phyloP scores from a whole-genome alignment of 2,888 invertebrate species.

The Phrixothrix hirtus region DNA sequence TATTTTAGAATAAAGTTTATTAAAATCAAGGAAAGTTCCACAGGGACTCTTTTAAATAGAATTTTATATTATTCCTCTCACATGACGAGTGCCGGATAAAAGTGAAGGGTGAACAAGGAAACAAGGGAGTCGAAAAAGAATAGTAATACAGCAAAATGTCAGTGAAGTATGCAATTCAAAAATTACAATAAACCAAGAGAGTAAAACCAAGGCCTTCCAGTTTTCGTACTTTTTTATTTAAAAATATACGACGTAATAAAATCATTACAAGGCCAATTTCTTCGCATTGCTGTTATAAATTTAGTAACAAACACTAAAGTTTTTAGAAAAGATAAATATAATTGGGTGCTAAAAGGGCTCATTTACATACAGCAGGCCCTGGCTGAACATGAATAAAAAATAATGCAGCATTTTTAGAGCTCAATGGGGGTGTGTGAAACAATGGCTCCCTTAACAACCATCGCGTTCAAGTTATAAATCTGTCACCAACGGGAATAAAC shows the following conservation, averaged over 20 bases:
- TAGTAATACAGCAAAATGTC: constrained; percentile 25
- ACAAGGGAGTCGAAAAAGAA: constrained; percentile 22
- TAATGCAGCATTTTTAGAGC: constrained; percentile 29
- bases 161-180: constrained; percentile 29
- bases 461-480: constrained; percentile 30
- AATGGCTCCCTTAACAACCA: constrained; percentile 32
- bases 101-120: constrained; percentile 17
- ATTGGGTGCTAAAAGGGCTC: constrained; percentile 8
- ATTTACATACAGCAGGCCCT: constrained; percentile 10
- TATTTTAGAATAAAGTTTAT: constrained; percentile 4
- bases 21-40: constrained; percentile 14
- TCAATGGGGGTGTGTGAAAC: constrained; percentile 31
- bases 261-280: neutral
- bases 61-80: constrained; percentile 11
- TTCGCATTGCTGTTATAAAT: neutral
- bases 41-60: constrained; percentile 18
- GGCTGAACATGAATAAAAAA: constrained; percentile 26
- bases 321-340: constrained; percentile 1
- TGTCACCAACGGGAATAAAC: constrained; percentile 28
- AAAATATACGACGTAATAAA: neutral
- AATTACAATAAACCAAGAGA: constrained; percentile 17
- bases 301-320: neutral
- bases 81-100: constrained; percentile 5
- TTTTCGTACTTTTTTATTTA: neutral
- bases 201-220: constrained; percentile 4